Conservation (phyloP, 2,797 vertebrate genomes). For the Pangasius sanitwongsei region DNA sequence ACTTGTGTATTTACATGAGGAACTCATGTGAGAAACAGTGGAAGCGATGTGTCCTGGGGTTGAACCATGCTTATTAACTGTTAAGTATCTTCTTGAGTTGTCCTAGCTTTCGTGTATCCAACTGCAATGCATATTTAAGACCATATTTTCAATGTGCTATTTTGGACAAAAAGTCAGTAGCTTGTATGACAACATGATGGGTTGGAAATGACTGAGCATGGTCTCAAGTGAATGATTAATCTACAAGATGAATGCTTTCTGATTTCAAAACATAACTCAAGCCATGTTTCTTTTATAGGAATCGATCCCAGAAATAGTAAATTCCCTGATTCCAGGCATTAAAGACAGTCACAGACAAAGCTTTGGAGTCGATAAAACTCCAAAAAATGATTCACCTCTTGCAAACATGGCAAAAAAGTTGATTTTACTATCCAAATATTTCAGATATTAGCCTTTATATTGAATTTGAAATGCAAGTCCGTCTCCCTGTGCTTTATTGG, state of each 20-base stretch:
- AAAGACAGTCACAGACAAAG: neutral
- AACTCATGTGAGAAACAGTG: neutral
- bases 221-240: neutral
- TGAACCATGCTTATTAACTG: neutral
- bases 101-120: neutral
- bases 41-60: neutral
- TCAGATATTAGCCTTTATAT: neutral
- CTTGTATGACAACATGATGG: neutral
- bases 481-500: neutral
- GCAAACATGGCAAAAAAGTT: neutral
- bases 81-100: neutral
- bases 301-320: neutral
- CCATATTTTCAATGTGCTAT: neutral
- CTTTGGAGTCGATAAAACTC: neutral
- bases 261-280: neutral
- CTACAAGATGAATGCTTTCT: neutral
- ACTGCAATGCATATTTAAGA: neutral
- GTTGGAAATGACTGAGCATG: neutral
- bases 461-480: too few relatives aligned
- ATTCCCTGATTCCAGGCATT: neutral
- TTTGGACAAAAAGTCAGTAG: neutral
- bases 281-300: neutral
- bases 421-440: neutral
- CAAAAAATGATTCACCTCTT: neutral
- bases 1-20: neutral